Evolutionary conservation across 2,888 invertebrate species (phyloP), one percentile per base, ranked within the genome.

Genomic region (Caenorhabditis imperialis): DNA sequence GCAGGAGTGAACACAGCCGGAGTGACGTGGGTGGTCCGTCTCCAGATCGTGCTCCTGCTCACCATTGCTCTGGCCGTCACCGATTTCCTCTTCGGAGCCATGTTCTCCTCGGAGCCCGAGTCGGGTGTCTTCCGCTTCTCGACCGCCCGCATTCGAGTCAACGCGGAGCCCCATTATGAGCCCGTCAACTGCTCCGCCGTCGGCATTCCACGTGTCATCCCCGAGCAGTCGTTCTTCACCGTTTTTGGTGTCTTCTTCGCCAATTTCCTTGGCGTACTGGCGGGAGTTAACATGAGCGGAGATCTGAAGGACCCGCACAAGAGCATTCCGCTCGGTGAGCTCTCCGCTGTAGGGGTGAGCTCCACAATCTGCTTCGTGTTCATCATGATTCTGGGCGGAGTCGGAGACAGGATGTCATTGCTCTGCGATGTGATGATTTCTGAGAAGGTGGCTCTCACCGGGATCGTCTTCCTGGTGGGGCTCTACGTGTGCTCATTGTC

Each of bases 271-370:
- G 98, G 98, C 16, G 94, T 98, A 76, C 90, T 98, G 80, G 95
- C 97, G 6, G 98, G 98, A 33, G 96, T 98, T 83, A 98, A 98
- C 88, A 98, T 98, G 97, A 95, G 96, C 88, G 96, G 96, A 14
- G 97, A 98, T 89, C 91, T 98, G 63, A 92, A 93, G 82, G 93
- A 95, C 82, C 97, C 97, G 1, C 93, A 94, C 5, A 92, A 92
- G 42, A 94, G 95, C 89, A 97, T 97, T 88, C 96, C 97, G 0
- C 93, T 94, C 89, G 97, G 97, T 14, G 95, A 96, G 2, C 89
- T 98, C 58, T 93, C 95, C 38, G 96, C 97, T 47, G 92, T 97
- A 78, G 93, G 93, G 70, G 93, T 94, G 90, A 94, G 94, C 77
- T 94, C 94, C 20, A 92, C 94, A 84, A 90, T 96, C 65, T 97